Percentiles rank a stretch among this genome's conserved stretches.
Evolutionary conservation across 2,888 invertebrate genomes (phyloP).

Genomic region (Eupithecia insigniata): DNA sequence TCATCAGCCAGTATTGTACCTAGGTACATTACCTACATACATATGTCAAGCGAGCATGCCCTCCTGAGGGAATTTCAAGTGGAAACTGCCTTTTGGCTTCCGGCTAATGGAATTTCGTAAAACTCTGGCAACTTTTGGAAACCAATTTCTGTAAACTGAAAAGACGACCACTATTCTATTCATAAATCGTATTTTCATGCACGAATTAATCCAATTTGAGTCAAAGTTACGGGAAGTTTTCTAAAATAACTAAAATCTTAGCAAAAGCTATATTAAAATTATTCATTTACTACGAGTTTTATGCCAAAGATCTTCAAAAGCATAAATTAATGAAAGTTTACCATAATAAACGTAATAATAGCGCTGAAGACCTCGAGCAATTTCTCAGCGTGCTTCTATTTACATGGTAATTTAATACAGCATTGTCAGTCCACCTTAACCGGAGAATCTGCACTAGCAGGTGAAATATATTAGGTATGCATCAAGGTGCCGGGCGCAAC

Average conservation of each 20-base stretch:
- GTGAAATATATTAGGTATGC: conserved; percentile 58
- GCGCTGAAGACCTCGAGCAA: conserved; percentile 30
- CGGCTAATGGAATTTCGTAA: neutral
- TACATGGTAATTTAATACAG: conserved; percentile 46
- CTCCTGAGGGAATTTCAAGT: conserved; percentile 1
- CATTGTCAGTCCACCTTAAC: conserved; percentile 43
- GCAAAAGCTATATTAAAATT: neutral
- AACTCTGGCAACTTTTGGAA: neutral
- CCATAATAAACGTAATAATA: conserved; percentile 19
- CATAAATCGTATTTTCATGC: neutral
- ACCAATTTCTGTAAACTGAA: neutral
- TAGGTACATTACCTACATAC: neutral
- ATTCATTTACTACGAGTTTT: neutral
- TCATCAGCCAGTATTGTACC: neutral
- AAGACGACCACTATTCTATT: neutral
- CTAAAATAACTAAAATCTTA: neutral
- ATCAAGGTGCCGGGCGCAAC: conserved; percentile 52
- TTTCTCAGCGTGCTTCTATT: conserved; percentile 39
- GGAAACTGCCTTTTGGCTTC: conserved; percentile 6
- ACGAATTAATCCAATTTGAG: neutral
- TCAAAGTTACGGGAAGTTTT: neutral
- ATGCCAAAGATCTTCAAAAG: conserved; percentile 3
- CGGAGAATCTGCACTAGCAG: conserved; percentile 41
- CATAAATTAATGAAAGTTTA: conserved; percentile 5
- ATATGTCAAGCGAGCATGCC: neutral